These are phyloP conservation scores for Alethe diademata DNA, from an alignment of 2,113 vertebrate genomes.

Conservation along the genomic window DNA sequence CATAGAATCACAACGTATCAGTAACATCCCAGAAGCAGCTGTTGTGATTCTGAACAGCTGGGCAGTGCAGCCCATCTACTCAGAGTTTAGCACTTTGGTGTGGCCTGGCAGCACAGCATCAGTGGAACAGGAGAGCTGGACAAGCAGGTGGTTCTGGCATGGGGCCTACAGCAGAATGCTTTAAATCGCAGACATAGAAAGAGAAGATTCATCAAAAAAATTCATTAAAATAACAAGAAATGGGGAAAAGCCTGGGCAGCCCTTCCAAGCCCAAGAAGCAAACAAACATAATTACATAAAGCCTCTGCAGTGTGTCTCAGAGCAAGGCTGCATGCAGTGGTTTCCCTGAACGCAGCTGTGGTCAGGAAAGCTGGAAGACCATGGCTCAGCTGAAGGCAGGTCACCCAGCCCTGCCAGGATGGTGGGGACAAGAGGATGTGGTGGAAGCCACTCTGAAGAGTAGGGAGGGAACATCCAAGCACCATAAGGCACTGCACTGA, in stretches of 20 bases:
- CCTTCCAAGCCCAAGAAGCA: not conserved
- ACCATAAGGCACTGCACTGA: not conserved
- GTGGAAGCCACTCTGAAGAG: rapidly evolving
- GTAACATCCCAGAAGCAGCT: not conserved
- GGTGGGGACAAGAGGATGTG: not conserved
- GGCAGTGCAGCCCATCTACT: not conserved
- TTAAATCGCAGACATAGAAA: not conserved
- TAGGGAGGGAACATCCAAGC: not conserved
- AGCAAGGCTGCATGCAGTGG: not conserved
- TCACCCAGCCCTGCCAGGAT: not conserved
- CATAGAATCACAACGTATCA: not conserved
- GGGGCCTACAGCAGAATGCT: not conserved
- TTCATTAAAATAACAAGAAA: too few relatives aligned
- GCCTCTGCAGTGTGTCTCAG: not conserved
- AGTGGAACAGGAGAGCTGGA: not conserved
- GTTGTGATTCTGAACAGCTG: not conserved
- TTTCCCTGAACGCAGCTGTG: not conserved
- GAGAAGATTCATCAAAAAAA: not conserved
- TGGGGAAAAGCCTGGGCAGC: not conserved
- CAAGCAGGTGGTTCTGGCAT: not conserved
- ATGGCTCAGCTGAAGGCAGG: not conserved
- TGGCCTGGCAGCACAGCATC: not conserved
- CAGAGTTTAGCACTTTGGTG: not conserved
- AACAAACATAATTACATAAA: not conserved
- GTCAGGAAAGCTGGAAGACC: not conserved